These are phyloP conservation scores for Timema podura DNA, from an alignment of 2,888 invertebrate genomes.

Conservation along the genomic window DNA sequence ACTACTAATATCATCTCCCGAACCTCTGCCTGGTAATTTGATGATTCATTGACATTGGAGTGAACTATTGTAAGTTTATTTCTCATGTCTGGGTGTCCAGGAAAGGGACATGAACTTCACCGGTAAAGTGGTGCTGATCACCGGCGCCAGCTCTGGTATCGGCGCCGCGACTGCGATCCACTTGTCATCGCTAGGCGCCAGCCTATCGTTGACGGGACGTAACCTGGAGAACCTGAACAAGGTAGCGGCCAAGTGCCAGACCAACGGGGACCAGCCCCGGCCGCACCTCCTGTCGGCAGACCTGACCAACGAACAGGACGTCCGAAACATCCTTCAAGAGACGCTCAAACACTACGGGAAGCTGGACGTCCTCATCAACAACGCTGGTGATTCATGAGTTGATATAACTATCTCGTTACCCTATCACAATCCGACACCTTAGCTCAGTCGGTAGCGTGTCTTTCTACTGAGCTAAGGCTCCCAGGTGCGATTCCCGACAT, in stretches of 20 bases:
- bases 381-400: conserved; percentile 60
- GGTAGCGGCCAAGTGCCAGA: conserved; percentile 55
- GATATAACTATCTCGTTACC: too few species aligned
- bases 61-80: too few species aligned
- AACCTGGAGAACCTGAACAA: conserved; percentile 63
- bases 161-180: conserved; percentile 77
- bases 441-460: too few species aligned
- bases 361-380: conserved; percentile 82
- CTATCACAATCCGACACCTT: too few species aligned
- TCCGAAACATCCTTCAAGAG: conserved; percentile 64
- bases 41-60: too few species aligned
- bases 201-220: conserved; percentile 66
- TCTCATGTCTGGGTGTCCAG: background rate
- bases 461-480: too few species aligned
- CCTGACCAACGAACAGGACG: conserved; percentile 67
- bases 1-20: too few species aligned
- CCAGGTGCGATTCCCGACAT: too few species aligned
- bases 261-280: conserved; percentile 38
- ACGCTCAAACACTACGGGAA: conserved; percentile 71
- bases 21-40: too few species aligned
- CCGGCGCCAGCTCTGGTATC: conserved; percentile 83
- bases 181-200: conserved; percentile 70
- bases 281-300: conserved; percentile 65
- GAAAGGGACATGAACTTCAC: conserved; percentile 53
- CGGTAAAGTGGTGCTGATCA: conserved; percentile 70